Evolutionary conservation across 2,113 vertebrate genomes (phyloP), one percentile per base, ranked within the genome.

Genomic region (Amia ocellicauda): DNA sequence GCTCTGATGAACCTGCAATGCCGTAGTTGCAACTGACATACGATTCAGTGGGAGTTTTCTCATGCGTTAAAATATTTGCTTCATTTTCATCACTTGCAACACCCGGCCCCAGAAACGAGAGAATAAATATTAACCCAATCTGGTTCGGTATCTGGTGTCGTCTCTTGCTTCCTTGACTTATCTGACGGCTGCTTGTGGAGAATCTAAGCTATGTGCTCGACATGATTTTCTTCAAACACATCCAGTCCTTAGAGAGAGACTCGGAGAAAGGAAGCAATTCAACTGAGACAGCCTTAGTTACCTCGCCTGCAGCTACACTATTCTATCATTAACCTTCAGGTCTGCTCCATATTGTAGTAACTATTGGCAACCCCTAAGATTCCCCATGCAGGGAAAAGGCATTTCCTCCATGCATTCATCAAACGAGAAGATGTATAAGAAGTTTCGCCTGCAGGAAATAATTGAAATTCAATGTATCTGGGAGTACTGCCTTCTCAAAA

Each of bases 401-500:
- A 16, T 47, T 47, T 19, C 45, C 45, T 47, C 5, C 11, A 36
- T 36, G 31, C 31, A 36, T 36, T 36, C 31, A 36, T 36, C 45
- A 47, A 47, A 17, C 45, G n/a, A 16, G n/a, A 47, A 5, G 31
- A 36, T 36, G 31, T 36, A 36, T 36, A 36, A 36, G 31, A 36
- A 47, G 45, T 47, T 7, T 47, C n/a, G 45, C 45, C 45, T 47
- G 5, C 0, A 47, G n/a, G 45, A 47, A 47, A 47, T 47, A 47
- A 47, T 47, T 47, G 3, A 47, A 47, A 47, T 47, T 16, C 45
- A 47, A 47, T 47, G 45, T 47, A 16, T 47, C 45, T 47, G 45
- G n/a, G 45, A 47, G 31, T 36, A 47, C 4, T 2, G 16, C 11
- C 45, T 3, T 47, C n/a, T 47, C n/a, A 16, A 47, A 16, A 16